These are phyloP conservation scores for Micromys minutus DNA, from an alignment of 2,113 vertebrate genomes.

Conservation along the genomic window DNA sequence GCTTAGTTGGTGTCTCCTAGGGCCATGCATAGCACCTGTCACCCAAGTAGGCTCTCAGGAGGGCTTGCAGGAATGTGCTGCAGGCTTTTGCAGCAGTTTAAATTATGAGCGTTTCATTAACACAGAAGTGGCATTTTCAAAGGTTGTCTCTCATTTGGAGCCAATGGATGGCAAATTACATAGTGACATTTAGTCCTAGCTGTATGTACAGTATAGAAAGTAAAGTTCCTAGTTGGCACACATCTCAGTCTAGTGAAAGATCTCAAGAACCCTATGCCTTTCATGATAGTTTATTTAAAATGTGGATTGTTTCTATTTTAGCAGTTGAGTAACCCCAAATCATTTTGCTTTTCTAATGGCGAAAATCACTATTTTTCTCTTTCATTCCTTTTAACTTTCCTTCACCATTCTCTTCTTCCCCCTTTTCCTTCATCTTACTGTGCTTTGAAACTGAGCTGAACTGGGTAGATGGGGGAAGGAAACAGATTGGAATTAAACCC, in stretches of 20 bases:
- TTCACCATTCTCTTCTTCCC: no score
- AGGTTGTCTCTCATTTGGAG: not conserved
- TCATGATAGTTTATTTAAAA: slow-evolving; percentile 11
- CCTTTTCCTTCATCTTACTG: not conserved
- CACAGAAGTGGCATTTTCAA: not conserved
- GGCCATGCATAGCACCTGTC: not conserved
- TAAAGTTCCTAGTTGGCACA: not conserved
- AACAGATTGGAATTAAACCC: not conserved
- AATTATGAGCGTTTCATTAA: slow-evolving; percentile 3
- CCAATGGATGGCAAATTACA: not conserved
- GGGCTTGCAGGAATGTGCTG: not conserved
- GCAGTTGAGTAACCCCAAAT: not conserved
- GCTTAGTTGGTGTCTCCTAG: not conserved
- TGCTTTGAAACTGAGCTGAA: slow-evolving; percentile 19
- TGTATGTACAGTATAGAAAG: not conserved
- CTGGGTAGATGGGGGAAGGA: not conserved
- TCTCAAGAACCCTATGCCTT: not conserved
- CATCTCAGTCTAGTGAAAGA: not conserved
- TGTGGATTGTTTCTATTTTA: not conserved
- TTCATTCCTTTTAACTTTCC: not conserved
- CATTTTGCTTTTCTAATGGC: slow-evolving; percentile 22
- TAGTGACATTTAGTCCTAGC: not conserved
- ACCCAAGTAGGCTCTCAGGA: not conserved
- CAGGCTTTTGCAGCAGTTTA: not conserved
- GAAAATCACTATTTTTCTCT: not conserved